Conservation (phyloP, 2,113 vertebrate species). For the Mus spicilegus region DNA sequence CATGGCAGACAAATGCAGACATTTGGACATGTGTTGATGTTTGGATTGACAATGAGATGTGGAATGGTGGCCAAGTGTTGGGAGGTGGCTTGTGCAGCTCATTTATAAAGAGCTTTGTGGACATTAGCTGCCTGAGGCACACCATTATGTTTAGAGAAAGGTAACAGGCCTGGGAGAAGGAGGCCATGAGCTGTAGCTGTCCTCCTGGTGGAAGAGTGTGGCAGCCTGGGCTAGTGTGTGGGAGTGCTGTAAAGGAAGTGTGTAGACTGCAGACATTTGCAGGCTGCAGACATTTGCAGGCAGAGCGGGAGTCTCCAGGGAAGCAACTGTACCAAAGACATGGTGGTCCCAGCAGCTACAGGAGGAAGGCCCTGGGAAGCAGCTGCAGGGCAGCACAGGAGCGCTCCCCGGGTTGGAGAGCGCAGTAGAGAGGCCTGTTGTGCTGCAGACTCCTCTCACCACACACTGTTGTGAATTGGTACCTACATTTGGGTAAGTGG, state of each 20-base stretch:
- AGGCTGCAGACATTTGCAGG: not conserved
- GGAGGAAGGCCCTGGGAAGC: not conserved
- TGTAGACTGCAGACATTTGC: no score
- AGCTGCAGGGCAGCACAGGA: not conserved
- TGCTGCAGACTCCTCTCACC: not conserved
- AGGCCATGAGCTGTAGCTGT: not conserved
- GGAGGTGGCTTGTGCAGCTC: not conserved
- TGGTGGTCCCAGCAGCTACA: not conserved
- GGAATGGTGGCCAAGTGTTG: not conserved
- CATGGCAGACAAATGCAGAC: not conserved
- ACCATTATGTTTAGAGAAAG: not conserved
- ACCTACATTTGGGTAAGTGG: not conserved
- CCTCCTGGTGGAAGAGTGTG: not conserved
- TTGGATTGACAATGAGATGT: not conserved
- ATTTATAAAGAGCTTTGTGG: not conserved
- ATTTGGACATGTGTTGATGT: not conserved
- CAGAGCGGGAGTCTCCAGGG: not conserved
- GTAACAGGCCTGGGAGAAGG: not conserved
- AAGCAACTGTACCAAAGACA: not conserved
- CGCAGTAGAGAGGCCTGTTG: not conserved
- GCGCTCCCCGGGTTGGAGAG: not conserved
- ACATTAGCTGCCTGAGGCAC: not conserved
- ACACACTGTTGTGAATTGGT: not conserved
- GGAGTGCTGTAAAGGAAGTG: not conserved
- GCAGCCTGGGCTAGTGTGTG: not conserved